These are phyloP conservation scores for Nomada ferruginata DNA, from an alignment of 2,888 invertebrate species.

Conservation along the genomic window DNA sequence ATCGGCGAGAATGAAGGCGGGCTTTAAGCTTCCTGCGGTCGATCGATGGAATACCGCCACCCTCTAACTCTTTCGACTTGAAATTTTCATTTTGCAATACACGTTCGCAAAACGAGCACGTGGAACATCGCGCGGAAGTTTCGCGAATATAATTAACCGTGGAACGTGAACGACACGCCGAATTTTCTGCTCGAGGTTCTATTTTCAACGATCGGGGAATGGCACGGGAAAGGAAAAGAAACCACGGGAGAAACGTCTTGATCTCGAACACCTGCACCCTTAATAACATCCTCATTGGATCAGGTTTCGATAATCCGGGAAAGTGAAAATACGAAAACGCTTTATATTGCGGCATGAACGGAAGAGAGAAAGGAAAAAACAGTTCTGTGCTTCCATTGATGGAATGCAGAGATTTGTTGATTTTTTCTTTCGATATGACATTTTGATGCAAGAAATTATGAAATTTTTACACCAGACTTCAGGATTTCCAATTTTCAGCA, in stretches of 20 bases:
- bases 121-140: not conserved
- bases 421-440: too few relatives aligned
- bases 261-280: constrained; percentile 65
- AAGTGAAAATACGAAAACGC: constrained; percentile 59
- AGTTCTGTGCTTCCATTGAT: not conserved
- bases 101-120: not conserved
- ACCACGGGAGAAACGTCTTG: constrained; percentile 39
- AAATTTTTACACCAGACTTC: too few relatives aligned
- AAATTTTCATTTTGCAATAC: not conserved
- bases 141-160: constrained; percentile 28
- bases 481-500: too few relatives aligned
- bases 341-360: constrained; percentile 14
- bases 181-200: constrained; percentile 30
- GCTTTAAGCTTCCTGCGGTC: not conserved
- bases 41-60: constrained; percentile 3
- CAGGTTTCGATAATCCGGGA: constrained; percentile 66
- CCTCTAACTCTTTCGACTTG: not conserved
- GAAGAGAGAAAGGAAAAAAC: constrained; percentile 33
- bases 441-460: too few relatives aligned
- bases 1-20: not conserved
- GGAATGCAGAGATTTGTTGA: constrained; percentile 19
- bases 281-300: constrained; percentile 65
- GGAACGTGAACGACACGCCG: constrained; percentile 13
- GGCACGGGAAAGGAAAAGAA: too few relatives aligned
- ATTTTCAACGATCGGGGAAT: constrained; percentile 3